Evolutionary conservation across 2,888 invertebrate genomes (phyloP).

Genomic region (Neria commutata): DNA sequence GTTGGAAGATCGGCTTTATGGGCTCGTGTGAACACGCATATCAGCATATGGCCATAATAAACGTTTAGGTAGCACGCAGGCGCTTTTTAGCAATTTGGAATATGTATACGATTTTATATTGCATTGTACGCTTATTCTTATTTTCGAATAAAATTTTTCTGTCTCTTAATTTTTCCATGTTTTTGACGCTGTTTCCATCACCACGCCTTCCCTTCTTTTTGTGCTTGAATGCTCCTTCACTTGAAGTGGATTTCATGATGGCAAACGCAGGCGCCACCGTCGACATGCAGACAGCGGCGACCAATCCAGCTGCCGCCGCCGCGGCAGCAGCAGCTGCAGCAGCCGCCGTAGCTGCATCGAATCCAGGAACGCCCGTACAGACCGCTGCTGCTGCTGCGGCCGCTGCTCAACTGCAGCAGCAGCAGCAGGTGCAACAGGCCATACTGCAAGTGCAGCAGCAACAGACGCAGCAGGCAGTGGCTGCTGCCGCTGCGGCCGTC

Average conservation of each 20-base stretch:
- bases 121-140: not conserved
- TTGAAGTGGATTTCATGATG: conserved; percentile 59
- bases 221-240: too few relatives aligned
- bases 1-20: too few relatives aligned
- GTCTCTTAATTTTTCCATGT: not conserved
- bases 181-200: too few relatives aligned
- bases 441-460: conserved; percentile 60
- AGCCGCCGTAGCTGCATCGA: conserved; percentile 36
- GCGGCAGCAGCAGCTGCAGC: conserved; percentile 46
- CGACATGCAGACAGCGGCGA: conserved; percentile 50
- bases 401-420: conserved; percentile 49
- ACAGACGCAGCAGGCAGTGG: conserved; percentile 55
- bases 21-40: too few relatives aligned
- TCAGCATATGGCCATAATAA: too few relatives aligned
- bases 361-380: conserved; percentile 42
- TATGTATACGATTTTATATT: too few relatives aligned
- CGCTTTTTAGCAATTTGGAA: too few relatives aligned
- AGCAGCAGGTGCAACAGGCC: conserved; percentile 60
- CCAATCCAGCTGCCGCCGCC: conserved; percentile 54
- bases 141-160: conserved; percentile 32
- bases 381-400: conserved; percentile 54
- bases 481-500: conserved; percentile 52
- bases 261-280: conserved; percentile 58
- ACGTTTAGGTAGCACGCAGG: too few relatives aligned
- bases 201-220: too few relatives aligned